Base-by-base conservation (phyloP, 1,140 invertebrate genomes). In the Macrosteles quadrilineatus region DNA sequence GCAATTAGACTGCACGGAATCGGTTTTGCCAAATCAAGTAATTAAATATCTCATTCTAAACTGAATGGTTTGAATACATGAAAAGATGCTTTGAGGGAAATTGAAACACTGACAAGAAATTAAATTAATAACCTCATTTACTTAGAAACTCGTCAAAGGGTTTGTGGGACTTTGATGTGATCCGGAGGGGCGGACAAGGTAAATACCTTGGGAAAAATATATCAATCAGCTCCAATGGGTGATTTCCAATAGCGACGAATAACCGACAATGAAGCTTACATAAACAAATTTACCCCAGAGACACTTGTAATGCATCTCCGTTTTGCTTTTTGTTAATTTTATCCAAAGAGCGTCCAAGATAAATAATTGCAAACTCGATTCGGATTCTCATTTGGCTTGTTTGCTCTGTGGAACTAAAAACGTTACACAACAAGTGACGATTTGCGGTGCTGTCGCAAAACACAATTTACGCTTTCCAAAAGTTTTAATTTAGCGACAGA, bases 11-110 rank as follows among this genome's bases (percentile, higher is more conserved):
- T 36, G 4, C 14, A 14, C 32, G 14, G 32, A 36, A 36, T 36
- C 32, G 4, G 32, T 36, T 36, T 36, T 36, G 32, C 14, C 32
- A 36, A 6, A 36, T 36, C 32, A 14, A 4, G 4, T 36, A 0
- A 79, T 85, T 63, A 63, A 63, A 9, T 25, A 4, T 25, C n/a
- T 27, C 21, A 23, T 6, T 36, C 14, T 36, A 14, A 36, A 36
- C 14, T 4, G 32, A 36, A 36, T 6, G 32, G 14, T 36, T 36
- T 6, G 32, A 36, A 36, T 36, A 36, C 32, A 36, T 4, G 4
- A 36, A 36, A 36, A 6, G 32, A 36, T 36, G 32, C 14, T 36
- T 36, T 14, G 32, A 36, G 32, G 4, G 32, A 36, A 36, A 36
- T 36, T 4, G 32, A 36, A 36, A 36, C 14, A 36, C 32, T 14